phyloP scores from a whole-genome alignment of 2,113 vertebrate species.

The Phrynosoma blainvillii region DNA sequence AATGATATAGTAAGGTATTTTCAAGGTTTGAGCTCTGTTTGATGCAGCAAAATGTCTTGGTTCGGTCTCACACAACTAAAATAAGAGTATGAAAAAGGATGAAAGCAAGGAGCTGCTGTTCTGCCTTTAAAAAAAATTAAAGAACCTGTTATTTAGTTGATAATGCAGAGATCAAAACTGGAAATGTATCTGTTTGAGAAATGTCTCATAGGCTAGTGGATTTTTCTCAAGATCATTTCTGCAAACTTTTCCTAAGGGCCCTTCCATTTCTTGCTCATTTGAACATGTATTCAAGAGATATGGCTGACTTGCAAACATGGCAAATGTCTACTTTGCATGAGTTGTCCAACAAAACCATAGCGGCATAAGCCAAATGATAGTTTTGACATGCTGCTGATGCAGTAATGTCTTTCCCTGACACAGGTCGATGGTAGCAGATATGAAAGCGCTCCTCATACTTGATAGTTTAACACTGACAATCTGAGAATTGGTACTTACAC shows the following conservation, averaged over 20 bases:
- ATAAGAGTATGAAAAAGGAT: too few species aligned
- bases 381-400: slow-evolving; percentile 2
- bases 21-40: too few species aligned
- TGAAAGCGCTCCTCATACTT: not conserved
- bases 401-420: not conserved
- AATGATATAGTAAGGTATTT: too few species aligned
- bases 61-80: too few species aligned
- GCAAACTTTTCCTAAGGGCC: not conserved
- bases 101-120: too few species aligned
- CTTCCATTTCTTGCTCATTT: not conserved
- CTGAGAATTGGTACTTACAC: not conserved
- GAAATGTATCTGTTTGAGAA: too few species aligned
- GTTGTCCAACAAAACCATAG: not conserved
- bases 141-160: too few species aligned
- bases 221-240: not conserved
- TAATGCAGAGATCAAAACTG: too few species aligned
- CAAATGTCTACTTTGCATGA: not conserved
- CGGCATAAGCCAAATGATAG: not conserved
- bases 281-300: not conserved
- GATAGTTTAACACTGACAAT: not conserved
- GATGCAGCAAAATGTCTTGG: too few species aligned
- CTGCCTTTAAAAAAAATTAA: too few species aligned
- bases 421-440: not conserved
- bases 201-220: too few species aligned
- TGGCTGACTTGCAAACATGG: not conserved